Base-by-base conservation (phyloP, 2,888 invertebrate species). In the Meloe dianella region DNA sequence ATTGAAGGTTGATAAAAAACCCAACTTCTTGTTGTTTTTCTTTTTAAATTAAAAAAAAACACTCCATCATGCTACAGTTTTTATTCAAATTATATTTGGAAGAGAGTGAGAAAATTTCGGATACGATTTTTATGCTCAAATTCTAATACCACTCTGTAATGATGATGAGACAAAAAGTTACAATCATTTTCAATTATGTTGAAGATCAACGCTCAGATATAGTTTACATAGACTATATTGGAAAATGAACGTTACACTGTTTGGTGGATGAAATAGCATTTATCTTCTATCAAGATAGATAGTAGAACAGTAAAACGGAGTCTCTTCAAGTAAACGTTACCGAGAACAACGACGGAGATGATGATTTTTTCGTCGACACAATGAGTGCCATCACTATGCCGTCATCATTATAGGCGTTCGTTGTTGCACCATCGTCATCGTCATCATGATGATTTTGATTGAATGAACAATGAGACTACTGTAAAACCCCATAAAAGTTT, bases 401-500 rank as follows among this genome's bases (percentile, higher is more conserved):
- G 14, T 54, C 54, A 54, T 24, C 24, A 14, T 54, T 14, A 24
- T 47, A 2, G 9, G 20, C 9, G 4, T 47, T 47, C 9, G 20
- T 8, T 47, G 20, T 9, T 6, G 20, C 20, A 1, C 4, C 17
- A 5, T 17, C 38, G 69, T 69, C 67, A 61, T 56, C 59, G 60
- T 22, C 47, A 57, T 17, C 47, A 30, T 58, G 69, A 71, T 71
- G 69, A 61, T 59, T 63, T 41, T 41, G 38, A 17, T 41, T 17
- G 38, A 41, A 41, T 63, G 69, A 60, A 62, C 65, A 64, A 66
- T 67, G 64, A 64, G 73, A 68, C 69, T 58, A 7, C 67, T 70
- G 41, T 41, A 41, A 70, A 67, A 71, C 65, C 69, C 70, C 75
- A 75, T 76, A 76, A 76, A 76, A 75, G 74, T 76, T 75, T 76